Base-by-base conservation (phyloP, 1,140 invertebrate genomes). In the Augochlora pura region DNA sequence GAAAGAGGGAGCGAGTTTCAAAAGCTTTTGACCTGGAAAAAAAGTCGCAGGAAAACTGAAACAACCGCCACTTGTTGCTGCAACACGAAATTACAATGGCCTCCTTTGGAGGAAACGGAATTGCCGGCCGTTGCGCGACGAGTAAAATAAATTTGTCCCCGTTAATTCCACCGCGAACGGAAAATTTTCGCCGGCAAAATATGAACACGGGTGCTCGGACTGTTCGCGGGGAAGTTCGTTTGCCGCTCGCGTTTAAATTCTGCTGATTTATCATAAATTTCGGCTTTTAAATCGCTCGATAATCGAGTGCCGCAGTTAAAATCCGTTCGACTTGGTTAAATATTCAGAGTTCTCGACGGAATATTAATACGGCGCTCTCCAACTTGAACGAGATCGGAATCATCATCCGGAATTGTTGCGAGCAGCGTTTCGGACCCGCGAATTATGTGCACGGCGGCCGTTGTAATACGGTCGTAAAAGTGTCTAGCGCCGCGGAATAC, bases 11-110 rank as follows among this genome's bases (percentile, higher is more conserved):
- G 27, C 6, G 21, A 25, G 64, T 46, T 68, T 60, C 54, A n/a
- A 68, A 68, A 25, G 71, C 27, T 10, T 12, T 60, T n/a, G 14
- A 46, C 23, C 7, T 65, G 57, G 8, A 60, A 77, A 66, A 57
- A 46, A 66, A 46, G 21, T 25, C n/a, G 14, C 3, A 16, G 21
- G 12, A 23, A 62, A n/a, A 77, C 2, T 25, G 14, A 21, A 62
- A 52, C 23, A 16, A 27, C 21, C 42, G 42, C 67, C 67, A 77
- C 67, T 77, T 77, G 59, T 77, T 70, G 75, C 75, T 70, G 42
- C 12, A 25, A 70, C 23, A 16, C 16, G 16, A 70, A 70, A 70
- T 69, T 63, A 63, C 9, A 25, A 49, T 77, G 6, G 23, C 54
- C 54, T 42, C 9, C 8, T 38, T n/a, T 25, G 21, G n/a, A 7